phyloP scores from a whole-genome alignment of 2,888 invertebrate genomes.

The Eupithecia vulgata region DNA sequence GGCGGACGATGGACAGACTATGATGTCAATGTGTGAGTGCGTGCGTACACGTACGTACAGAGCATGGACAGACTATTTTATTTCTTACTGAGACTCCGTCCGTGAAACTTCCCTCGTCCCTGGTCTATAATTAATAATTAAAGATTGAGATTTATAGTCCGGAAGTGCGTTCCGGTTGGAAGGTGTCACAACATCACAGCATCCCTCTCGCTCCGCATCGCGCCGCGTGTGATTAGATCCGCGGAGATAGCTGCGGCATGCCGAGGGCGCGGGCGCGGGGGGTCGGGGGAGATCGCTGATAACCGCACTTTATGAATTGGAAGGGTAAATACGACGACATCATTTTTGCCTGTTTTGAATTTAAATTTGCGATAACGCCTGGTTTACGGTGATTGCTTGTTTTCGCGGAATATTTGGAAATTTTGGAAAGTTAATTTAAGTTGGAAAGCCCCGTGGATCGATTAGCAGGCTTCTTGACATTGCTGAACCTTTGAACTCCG shows the following conservation, averaged over 20 bases:
- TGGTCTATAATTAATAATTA: not conserved
- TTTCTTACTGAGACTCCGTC: no score
- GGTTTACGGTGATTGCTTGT: slow-evolving; percentile 17
- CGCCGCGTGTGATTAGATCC: not conserved
- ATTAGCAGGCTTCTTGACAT: not conserved
- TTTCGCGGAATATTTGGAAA: slow-evolving; percentile 7
- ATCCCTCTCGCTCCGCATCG: not conserved
- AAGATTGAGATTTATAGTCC: not conserved
- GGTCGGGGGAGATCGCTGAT: slow-evolving; percentile 28
- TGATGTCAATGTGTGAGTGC: no score
- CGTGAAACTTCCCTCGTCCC: no score
- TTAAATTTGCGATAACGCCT: slow-evolving; percentile 17
- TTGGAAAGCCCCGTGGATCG: not conserved
- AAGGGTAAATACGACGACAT: slow-evolving; percentile 27
- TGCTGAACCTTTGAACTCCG: not conserved
- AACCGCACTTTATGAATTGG: slow-evolving; percentile 37
- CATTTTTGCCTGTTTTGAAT: slow-evolving; percentile 22
- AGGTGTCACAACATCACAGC: not conserved
- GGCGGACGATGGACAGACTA: no score
- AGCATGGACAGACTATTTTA: no score
- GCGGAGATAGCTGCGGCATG: slow-evolving; percentile 18
- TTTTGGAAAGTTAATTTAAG: slow-evolving; percentile 3
- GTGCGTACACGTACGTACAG: no score
- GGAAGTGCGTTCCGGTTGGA: not conserved
- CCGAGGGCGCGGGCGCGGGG: no score